Conservation (phyloP, 2,113 vertebrate species). For the Jacana jacana region DNA sequence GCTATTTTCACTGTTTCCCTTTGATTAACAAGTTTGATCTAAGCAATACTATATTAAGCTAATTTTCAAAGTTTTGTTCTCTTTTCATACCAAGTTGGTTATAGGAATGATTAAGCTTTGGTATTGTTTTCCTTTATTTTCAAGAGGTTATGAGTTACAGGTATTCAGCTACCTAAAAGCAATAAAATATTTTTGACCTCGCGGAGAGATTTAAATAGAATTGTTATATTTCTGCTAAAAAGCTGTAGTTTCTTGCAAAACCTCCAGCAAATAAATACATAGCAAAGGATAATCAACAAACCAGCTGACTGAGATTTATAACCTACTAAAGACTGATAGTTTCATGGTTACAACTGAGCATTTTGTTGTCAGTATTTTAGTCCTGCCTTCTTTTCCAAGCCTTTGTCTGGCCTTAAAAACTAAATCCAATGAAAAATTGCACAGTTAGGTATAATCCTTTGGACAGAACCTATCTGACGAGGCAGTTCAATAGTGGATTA, state of each 20-base stretch:
- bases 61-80: background rate
- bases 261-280: background rate
- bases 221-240: background rate
- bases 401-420: background rate
- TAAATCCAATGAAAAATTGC: constrained; percentile 35
- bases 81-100: background rate
- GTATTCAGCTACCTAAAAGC: background rate
- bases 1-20: background rate
- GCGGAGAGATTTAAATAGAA: background rate
- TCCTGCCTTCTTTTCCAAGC: background rate
- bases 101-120: background rate
- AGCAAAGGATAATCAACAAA: background rate
- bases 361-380: background rate
- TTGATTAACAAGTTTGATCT: background rate
- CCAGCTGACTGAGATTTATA: background rate
- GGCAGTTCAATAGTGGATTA: constrained; percentile 21
- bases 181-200: background rate
- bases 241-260: background rate
- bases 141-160: background rate
- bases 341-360: background rate
- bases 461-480: background rate
- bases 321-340: background rate
- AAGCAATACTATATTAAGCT: background rate
- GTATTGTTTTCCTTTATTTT: background rate
- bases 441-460: constrained; percentile 19